Conservation (phyloP, 53 echinoderm and acorn worm species). For the Arbacia lixula region DNA sequence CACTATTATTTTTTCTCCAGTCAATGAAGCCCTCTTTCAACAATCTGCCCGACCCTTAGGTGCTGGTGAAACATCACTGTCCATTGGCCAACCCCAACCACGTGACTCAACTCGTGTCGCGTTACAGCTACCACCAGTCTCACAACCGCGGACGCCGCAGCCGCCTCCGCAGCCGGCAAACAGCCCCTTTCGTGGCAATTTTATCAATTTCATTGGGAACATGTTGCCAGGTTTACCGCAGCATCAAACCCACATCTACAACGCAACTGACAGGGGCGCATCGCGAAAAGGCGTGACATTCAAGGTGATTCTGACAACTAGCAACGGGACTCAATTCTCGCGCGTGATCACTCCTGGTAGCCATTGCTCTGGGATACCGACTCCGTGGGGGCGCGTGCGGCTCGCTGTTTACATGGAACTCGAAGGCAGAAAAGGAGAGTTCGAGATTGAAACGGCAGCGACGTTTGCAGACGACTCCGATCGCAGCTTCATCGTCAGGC, state of each 20-base stretch:
- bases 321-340: background rate
- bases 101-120: no score
- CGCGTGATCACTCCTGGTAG: background rate
- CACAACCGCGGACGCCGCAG: no score
- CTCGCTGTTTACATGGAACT: background rate
- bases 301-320: background rate
- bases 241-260: constrained; percentile 4
- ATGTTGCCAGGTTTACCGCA: background rate
- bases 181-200: no score
- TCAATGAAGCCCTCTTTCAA: background rate
- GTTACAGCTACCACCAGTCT: no score
- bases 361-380: constrained; percentile 2
- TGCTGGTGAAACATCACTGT: background rate
- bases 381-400: constrained; percentile 1
- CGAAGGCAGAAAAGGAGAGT: background rate
- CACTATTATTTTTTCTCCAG: background rate
- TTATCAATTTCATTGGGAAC: background rate
- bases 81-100: no score
- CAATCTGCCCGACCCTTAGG: background rate
- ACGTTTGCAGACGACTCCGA: constrained; percentile 7
- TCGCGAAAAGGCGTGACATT: no score
- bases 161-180: no score
- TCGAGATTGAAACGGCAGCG: background rate
- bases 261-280: background rate
- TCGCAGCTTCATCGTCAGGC: constrained; percentile 11